Base-by-base conservation (phyloP, 2,888 invertebrate genomes). In the Cheiracanthium punctorium region DNA sequence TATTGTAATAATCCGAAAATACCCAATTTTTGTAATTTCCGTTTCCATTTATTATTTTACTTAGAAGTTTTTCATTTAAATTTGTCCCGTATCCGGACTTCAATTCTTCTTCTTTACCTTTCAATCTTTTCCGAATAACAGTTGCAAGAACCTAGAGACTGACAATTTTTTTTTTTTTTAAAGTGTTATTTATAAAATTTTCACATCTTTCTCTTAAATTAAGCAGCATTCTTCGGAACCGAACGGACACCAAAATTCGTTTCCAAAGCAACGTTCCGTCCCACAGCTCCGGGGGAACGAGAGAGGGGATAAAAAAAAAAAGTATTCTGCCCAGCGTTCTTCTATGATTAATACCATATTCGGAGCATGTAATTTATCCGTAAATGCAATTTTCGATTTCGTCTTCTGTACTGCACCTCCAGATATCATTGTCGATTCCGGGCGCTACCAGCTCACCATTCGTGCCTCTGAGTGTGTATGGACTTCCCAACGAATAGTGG, bases 361-460 rank as follows among this genome's bases (percentile, higher is more conserved):
- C 82, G 65, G 33, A 30, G 58, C 75, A 64, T 75, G 82, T 71
- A 82, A 82, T 82, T 82, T 77, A 65, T 72, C 77, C 72, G 77
- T 72, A 82, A 81, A 81, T 71, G 65, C 82, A 82, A 82, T 82
- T 82, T 82, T 76, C 76, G 71, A 43, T 33, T 71, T 43, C 41
- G 71, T 41, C 75, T 58, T 73, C 28, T 33, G 28, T 67, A 17
- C 41, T n/a, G 28, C 74, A 33, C 58, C 33, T 33, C 67, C 37
- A 8, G 69, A 70, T 58, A 82, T 82, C 82, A 82, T 82, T 82
- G 82, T 32, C 75, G 75, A 82, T 82, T 82, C 82, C 76, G 69
- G 14, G 48, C 67, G 17, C 24, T 29, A 10, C 67, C 48, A 32
- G 24, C 32, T 48, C 48, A 14, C 43, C 48, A 32, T 48, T 43